Evolutionary conservation across 2,113 vertebrate species (phyloP).

Genomic region (Atractosteus spatula): DNA sequence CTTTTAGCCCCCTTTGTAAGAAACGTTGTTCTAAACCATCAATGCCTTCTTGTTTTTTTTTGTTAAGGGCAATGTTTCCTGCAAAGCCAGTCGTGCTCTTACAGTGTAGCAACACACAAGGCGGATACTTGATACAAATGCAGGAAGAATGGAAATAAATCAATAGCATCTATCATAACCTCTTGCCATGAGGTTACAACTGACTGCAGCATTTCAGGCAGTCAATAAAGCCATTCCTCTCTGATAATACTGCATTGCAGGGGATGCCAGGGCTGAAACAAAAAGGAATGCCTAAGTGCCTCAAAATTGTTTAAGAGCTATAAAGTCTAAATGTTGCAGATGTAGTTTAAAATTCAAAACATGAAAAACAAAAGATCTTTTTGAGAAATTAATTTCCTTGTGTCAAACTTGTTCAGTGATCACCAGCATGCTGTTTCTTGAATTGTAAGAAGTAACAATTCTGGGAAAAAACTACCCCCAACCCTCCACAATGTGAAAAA

Average conservation of each 20-base stretch:
- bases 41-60: not conserved
- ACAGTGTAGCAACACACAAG: conserved; percentile 3
- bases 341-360: not conserved
- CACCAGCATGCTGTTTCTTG: not conserved
- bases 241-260: conserved; percentile 14
- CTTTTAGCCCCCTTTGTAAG: not conserved
- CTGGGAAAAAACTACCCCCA: not conserved
- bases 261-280: not conserved
- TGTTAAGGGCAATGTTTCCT: not conserved
- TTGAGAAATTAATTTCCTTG: not conserved
- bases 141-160: conserved; percentile 16
- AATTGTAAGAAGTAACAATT: not conserved
- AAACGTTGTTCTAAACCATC: not conserved
- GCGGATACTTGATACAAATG: conserved; percentile 5
- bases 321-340: not conserved
- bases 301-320: not conserved
- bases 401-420: not conserved
- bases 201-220: conserved; percentile 8
- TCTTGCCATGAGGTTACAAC: not conserved
- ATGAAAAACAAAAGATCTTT: not conserved
- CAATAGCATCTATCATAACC: conserved; percentile 13
- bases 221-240: conserved; percentile 15
- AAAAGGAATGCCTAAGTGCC: conserved; percentile 2
- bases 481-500: not conserved
- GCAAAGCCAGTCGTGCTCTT: not conserved